Conservation (phyloP, 2,113 vertebrate species). For the Trochalopteron elliotii region DNA sequence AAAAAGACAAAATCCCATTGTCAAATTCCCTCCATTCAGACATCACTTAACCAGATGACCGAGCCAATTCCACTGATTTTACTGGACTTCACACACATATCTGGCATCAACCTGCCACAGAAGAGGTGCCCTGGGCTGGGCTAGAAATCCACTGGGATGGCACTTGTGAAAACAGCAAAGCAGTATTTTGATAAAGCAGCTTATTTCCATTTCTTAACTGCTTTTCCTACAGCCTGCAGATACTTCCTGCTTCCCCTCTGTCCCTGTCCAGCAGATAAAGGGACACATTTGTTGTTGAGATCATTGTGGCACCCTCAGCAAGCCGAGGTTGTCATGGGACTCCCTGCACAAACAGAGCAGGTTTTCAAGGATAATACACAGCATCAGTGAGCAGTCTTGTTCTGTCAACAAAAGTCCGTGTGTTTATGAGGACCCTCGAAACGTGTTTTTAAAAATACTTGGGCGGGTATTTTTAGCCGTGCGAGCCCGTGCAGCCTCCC, state of each 20-base stretch:
- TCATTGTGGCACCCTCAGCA: background rate
- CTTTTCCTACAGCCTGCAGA: background rate
- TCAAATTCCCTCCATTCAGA: background rate
- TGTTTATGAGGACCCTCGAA: constrained; percentile 10
- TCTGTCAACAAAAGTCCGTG: background rate
- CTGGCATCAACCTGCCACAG: accelerated
- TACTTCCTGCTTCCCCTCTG: background rate
- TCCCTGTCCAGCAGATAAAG: constrained; percentile 3
- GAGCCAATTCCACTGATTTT: background rate
- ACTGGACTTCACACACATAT: background rate
- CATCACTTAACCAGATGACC: background rate
- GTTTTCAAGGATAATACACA: constrained; percentile 49
- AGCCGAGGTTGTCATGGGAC: background rate
- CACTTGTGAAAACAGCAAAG: background rate
- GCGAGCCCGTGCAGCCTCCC: background rate
- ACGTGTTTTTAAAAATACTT: constrained; percentile 1
- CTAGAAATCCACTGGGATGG: background rate
- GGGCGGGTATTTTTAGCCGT: constrained; percentile 26
- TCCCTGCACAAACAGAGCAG: background rate
- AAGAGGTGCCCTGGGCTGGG: background rate
- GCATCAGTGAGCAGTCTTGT: background rate
- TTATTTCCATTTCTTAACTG: constrained; percentile 9
- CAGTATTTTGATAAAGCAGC: background rate
- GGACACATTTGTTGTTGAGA: background rate
- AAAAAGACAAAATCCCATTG: background rate